Conservation (phyloP, 2,113 vertebrate species). For the Danio rerio region DNA sequence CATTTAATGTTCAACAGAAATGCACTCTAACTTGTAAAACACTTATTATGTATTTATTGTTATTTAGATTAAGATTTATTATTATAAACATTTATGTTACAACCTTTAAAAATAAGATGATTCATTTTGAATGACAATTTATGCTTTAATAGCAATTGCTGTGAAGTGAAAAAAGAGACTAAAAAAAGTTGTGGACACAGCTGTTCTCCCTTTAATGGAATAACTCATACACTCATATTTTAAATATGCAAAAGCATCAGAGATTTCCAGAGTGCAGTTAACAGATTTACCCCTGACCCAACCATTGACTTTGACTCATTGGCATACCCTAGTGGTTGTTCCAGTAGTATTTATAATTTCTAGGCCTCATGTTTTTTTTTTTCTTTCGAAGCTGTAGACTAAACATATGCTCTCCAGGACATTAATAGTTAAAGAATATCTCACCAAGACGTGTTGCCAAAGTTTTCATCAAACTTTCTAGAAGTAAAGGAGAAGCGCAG, state of each 20-base stretch:
- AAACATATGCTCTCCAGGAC: conserved; percentile 20
- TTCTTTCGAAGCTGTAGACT: conserved; percentile 5
- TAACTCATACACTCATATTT: not conserved
- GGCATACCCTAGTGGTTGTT: conserved; percentile 33
- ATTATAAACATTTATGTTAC: too few relatives aligned
- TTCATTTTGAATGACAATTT: too few relatives aligned
- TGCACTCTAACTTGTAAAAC: too few relatives aligned
- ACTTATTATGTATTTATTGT: too few relatives aligned
- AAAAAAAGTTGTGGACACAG: not conserved
- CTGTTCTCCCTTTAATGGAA: not conserved
- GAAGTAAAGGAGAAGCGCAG: not conserved
- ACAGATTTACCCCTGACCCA: not conserved
- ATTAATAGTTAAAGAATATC: conserved; percentile 46
- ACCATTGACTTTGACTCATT: conserved; percentile 36
- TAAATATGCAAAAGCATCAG: not conserved
- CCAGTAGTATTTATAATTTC: conserved; percentile 34
- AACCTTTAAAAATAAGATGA: too few relatives aligned
- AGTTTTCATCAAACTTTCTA: not conserved
- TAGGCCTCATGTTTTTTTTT: too few relatives aligned
- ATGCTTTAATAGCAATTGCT: too few relatives aligned
- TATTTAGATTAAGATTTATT: too few relatives aligned
- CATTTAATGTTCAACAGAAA: not conserved
- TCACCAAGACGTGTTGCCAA: not conserved
- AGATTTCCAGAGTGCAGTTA: conserved; percentile 20
- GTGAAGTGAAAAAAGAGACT: too few relatives aligned